Base-by-base conservation (phyloP, 2,113 vertebrate genomes). In the Hydropotes inermis region DNA sequence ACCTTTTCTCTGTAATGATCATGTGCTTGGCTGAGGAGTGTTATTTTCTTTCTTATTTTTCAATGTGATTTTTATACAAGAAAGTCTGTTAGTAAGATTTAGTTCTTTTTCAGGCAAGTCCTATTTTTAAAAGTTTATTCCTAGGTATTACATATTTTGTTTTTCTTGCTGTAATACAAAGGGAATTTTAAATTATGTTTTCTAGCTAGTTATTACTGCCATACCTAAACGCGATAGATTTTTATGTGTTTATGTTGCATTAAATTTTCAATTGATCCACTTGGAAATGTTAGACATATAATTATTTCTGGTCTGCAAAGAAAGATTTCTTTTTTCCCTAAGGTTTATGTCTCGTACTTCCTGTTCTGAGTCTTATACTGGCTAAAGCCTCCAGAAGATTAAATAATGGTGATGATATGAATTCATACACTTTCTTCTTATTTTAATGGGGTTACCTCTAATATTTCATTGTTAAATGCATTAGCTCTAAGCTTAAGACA, bases 261-360 rank as follows among this genome's bases (percentile, higher is more conserved):
- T 28, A 89, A 36, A 55, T 64, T 82, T 97, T 79, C 54, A 83
- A 1, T 33, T 36, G 43, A 89, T 76, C 4, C 7, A 58, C 28
- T 86, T 92, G 25, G 76, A 97, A 82, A 57, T 90, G 94, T 82
- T 33, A 89, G 61, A 27, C 33, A 30, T 57, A 84, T 52, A 92
- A 91, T n/a, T 70, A 92, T 70, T 92, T 94, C 1, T 58, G 64
- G 4, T 54, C 39, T 93, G 19, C 7, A 57, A 57, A 90, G 84
- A 84, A 83, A 94, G 50, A 52, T 74, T 88, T 2, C 3, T 64
- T 78, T 93, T 76, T 76, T 47, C 33, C 57, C 88, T 33, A 70
- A 95, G 82, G 88, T 88, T 88, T 86, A 70, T 93, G n/a, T 10
- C 45, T 97, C n/a, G 45, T 67, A 30, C 86, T 93, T 87, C 78